Evolutionary conservation across 2,113 vertebrate genomes (phyloP).

Genomic region (Mobula hypostoma): DNA sequence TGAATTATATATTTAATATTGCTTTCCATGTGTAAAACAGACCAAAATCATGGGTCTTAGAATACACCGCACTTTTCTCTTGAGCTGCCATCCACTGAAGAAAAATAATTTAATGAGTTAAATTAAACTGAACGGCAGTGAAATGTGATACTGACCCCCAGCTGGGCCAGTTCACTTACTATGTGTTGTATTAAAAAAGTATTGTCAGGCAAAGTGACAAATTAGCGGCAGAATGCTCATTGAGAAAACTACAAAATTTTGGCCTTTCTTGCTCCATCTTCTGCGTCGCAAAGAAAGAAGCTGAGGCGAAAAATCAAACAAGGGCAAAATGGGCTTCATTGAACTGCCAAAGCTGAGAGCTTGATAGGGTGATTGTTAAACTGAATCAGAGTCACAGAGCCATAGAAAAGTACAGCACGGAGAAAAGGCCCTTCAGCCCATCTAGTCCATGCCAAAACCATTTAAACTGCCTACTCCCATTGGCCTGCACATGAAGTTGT

Average conservation of each 20-base stretch:
- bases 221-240: background rate
- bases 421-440: no score
- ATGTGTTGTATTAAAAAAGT: background rate
- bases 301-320: background rate
- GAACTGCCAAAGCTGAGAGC: background rate
- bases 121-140: background rate
- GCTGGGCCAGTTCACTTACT: background rate
- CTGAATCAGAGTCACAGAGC: no score
- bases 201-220: background rate
- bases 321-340: background rate
- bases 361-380: background rate
- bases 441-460: no score
- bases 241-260: background rate
- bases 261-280: background rate
- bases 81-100: background rate
- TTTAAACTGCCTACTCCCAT: no score
- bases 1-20: background rate
- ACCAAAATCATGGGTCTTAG: background rate
- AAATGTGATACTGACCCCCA: background rate
- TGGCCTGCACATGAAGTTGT: no score
- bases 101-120: background rate
- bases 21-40: background rate
- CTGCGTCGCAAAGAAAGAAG: background rate
- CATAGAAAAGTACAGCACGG: no score
- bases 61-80: background rate